phyloP scores from a whole-genome alignment of 1,140 invertebrate genomes.

The Dendrolimus kikuchii region DNA sequence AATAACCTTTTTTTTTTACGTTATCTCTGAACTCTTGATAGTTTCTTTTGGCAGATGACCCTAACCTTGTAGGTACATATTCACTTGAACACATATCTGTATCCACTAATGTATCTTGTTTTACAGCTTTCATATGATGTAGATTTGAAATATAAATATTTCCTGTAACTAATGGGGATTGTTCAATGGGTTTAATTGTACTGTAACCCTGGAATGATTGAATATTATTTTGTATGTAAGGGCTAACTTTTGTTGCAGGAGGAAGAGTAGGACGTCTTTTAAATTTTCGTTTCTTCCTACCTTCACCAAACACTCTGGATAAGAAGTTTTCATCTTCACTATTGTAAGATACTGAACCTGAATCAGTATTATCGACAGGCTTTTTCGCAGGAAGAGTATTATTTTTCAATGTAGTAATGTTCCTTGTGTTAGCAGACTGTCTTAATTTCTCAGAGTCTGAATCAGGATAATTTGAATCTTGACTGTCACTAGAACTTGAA shows the following conservation, averaged over 20 bases:
- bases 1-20: slow-evolving; percentile 58
- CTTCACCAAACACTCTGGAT: slow-evolving; percentile 47
- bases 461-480: slow-evolving; percentile 51
- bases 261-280: slow-evolving; percentile 24
- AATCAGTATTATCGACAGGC: slow-evolving; percentile 42
- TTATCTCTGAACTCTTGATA: slow-evolving; percentile 67
- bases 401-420: slow-evolving; percentile 16
- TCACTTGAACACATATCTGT: slow-evolving; percentile 54
- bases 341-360: slow-evolving; percentile 52
- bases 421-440: slow-evolving; percentile 20
- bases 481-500: slow-evolving; percentile 52
- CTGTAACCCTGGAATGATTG: slow-evolving; percentile 42
- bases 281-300: slow-evolving; percentile 40
- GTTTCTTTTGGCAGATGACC: slow-evolving; percentile 57
- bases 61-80: slow-evolving; percentile 65
- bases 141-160: slow-evolving; percentile 57
- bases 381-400: slow-evolving; percentile 19
- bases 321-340: slow-evolving; percentile 62
- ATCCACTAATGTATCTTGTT: slow-evolving; percentile 30
- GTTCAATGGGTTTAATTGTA: slow-evolving; percentile 37
- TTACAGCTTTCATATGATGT: slow-evolving; percentile 41
- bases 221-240: slow-evolving; percentile 24
- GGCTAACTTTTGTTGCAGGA: slow-evolving; percentile 19
- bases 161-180: slow-evolving; percentile 52
- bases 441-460: slow-evolving; percentile 37